Evolutionary conservation across 1,140 invertebrate species (phyloP).

Genomic region (Galleria mellonella): DNA sequence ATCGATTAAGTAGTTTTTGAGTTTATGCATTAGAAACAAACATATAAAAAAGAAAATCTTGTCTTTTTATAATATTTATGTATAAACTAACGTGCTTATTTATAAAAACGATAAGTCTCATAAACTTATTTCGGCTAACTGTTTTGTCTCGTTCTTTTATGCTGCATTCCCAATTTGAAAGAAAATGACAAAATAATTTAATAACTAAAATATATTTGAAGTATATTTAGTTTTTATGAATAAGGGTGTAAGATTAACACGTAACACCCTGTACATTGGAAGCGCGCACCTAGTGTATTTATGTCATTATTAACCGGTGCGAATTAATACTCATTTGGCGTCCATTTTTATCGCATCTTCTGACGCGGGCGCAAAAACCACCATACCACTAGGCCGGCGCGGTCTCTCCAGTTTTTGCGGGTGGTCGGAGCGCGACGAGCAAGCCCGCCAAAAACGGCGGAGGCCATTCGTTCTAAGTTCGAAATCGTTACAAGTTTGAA

Average conservation of each 20-base stretch:
- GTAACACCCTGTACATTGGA: constrained; percentile 36
- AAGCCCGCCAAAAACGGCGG: constrained; percentile 42
- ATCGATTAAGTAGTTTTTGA: too few species aligned
- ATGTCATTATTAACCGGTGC: constrained; percentile 70
- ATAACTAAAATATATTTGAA: too few species aligned
- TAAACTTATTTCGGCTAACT: too few species aligned
- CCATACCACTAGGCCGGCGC: constrained; percentile 28
- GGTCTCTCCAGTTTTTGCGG: constrained; percentile 12
- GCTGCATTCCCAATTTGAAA: too few species aligned
- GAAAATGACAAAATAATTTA: too few species aligned
- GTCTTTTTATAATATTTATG: too few species aligned
- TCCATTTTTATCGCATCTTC: constrained; percentile 60
- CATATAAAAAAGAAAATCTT: too few species aligned
- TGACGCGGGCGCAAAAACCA: constrained; percentile 48
- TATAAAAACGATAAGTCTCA: too few species aligned
- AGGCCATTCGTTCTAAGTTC: neutral
- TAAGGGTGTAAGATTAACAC: neutral
- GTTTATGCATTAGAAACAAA: too few species aligned
- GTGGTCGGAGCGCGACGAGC: constrained; percentile 7
- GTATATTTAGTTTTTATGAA: too few species aligned
- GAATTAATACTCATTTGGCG: constrained; percentile 71
- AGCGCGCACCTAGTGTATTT: constrained; percentile 56
- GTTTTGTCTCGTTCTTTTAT: too few species aligned
- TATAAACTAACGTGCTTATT: too few species aligned
- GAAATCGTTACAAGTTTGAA: neutral